These are phyloP conservation scores for Phalacrocorax pelagicus DNA, from an alignment of 2,113 vertebrate species.

Conservation along the genomic window DNA sequence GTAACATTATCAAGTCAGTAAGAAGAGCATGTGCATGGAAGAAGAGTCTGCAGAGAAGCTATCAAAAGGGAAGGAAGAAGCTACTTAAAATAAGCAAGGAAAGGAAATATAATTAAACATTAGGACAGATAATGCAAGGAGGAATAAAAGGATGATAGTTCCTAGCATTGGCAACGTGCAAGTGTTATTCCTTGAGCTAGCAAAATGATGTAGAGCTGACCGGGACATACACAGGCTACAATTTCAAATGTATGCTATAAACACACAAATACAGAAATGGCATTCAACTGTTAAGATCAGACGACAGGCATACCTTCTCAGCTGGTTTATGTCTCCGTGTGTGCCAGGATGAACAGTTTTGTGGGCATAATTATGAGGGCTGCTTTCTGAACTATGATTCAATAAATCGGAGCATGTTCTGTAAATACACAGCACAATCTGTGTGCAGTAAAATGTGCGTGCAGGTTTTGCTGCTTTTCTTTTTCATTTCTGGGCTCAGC, in stretches of 20 bases:
- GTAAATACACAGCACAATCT: background rate
- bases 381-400: conserved; percentile 19
- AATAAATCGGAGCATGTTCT: background rate
- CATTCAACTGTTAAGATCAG: background rate
- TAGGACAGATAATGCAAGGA: background rate
- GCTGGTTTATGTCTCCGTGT: background rate
- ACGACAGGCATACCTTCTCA: background rate
- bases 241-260: background rate
- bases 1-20: background rate
- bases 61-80: background rate
- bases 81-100: conserved; percentile 30
- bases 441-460: background rate
- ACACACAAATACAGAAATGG: background rate
- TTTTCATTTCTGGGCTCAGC: background rate
- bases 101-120: conserved; percentile 6
- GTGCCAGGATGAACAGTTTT: background rate
- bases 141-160: background rate
- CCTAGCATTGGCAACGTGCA: background rate
- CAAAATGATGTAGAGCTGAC: background rate
- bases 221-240: background rate
- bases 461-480: background rate
- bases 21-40: background rate
- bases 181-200: background rate
- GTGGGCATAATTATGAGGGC: background rate
- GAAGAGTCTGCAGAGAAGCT: conserved; percentile 1